Base-by-base conservation (phyloP, 1,140 invertebrate genomes). In the Dufourea novaeangliae region DNA sequence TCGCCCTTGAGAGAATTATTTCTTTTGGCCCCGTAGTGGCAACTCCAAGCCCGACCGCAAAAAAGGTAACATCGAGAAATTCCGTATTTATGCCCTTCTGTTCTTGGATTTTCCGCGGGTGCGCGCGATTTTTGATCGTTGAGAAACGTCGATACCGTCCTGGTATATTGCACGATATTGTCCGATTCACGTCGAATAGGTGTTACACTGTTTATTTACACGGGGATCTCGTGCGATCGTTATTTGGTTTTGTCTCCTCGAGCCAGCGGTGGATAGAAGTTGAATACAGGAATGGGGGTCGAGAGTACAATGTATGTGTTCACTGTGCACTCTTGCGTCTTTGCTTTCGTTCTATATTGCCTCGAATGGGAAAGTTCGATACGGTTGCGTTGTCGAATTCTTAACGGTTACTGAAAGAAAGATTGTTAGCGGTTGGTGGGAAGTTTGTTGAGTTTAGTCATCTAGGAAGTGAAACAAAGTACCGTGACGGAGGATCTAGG, bases 1-100 rank as follows among this genome's bases (percentile, higher is more conserved):
- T 70, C 32, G 54, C 74, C 67, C 56, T 50, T 52, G 41, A 41
- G 74, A 77, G 74, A 77, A 77, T 77, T 77, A 77, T 77, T 77
- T 77, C 74, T 70, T 70, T 52, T 34, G 29, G 29, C 20, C 34
- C 27, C 37, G 22, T 7, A 41, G 44, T 70, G 37, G 68, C 44
- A 39, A 77, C 52, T 77, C 66, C 39, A 39, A 41, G 54, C 29
- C 37, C 25, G 2, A 14, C 17, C 46, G 32, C 34, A 25, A 52
- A 77, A 76, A 76, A 70, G 20, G 14, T 14, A 1, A 1, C 14
- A 11, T 27, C 4, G 50, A 34, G 37, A 68, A 44, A 57, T 68
- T 75, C 37, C 1, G 7, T 14, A 75, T 75, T 59, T 57, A 44
- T 37, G n/a, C n/a, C n/a, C n/a, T 12, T 2, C n/a, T 20, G 20